Percentiles rank a stretch among this genome's conserved stretches.
These are phyloP conservation scores for Prionailurus bengalensis DNA, from an alignment of 2,113 vertebrate genomes.

Conservation along the genomic window DNA sequence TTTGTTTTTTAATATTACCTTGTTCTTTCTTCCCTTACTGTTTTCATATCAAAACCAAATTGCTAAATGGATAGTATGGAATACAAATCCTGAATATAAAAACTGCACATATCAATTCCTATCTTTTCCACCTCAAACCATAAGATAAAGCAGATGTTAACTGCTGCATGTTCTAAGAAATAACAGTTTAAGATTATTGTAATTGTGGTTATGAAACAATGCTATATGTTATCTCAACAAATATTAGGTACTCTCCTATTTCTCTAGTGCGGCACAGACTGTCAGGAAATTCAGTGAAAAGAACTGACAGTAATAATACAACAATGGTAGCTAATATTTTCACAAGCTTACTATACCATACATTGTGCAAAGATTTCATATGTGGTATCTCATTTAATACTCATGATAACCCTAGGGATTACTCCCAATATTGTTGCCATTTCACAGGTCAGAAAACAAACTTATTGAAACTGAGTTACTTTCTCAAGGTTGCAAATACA, in stretches of 20 bases:
- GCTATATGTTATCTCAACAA: background rate
- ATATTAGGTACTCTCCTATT: background rate
- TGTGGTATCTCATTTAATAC: background rate
- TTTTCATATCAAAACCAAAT: background rate
- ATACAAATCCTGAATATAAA: background rate
- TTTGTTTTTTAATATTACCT: no score
- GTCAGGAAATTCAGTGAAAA: background rate
- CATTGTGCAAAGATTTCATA: background rate
- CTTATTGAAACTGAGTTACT: background rate
- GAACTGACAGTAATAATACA: background rate
- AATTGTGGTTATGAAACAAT: background rate
- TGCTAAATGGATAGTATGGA: background rate
- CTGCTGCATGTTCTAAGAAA: background rate
- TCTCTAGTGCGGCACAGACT: background rate
- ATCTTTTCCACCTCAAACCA: background rate
- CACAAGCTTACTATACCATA: background rate
- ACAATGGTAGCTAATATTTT: background rate
- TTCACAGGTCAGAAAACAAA: background rate
- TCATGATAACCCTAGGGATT: background rate
- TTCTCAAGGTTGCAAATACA: background rate
- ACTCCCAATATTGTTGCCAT: background rate
- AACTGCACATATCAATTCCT: background rate
- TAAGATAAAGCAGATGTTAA: background rate
- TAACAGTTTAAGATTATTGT: background rate
- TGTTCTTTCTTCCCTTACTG: background rate